Conservation (phyloP, 2,113 vertebrate species). For the Tragelaphus imberbis region DNA sequence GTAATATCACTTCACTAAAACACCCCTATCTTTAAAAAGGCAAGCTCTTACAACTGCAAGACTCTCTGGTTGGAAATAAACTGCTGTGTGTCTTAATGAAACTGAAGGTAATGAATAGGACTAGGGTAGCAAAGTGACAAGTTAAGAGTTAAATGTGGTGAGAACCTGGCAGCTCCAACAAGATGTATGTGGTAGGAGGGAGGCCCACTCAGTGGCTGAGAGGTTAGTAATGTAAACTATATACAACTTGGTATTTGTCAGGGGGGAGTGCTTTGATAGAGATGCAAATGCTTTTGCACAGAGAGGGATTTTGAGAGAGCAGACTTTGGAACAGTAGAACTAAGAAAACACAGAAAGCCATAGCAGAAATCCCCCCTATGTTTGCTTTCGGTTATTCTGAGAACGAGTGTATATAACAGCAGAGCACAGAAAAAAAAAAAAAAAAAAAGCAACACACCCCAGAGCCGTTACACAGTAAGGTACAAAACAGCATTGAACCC, state of each 20-base stretch:
- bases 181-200: slow-evolving; percentile 67
- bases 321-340: slow-evolving; percentile 67
- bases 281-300: slow-evolving; percentile 73
- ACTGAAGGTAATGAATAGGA: slow-evolving; percentile 41
- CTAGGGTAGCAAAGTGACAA: slow-evolving; percentile 46
- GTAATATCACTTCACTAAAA: slow-evolving; percentile 36
- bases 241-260: slow-evolving; percentile 73
- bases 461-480: slow-evolving; percentile 52
- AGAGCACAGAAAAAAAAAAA: slow-evolving; percentile 45
- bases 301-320: slow-evolving; percentile 67
- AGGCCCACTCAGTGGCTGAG: slow-evolving; percentile 68
- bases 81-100: slow-evolving; percentile 43
- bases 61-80: slow-evolving; percentile 34
- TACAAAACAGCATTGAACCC: slow-evolving; percentile 55
- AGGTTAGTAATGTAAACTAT: slow-evolving; percentile 75
- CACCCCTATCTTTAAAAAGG: slow-evolving; percentile 64
- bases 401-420: slow-evolving; percentile 55
- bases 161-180: slow-evolving; percentile 60
- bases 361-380: slow-evolving; percentile 63
- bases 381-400: slow-evolving; percentile 73
- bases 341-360: slow-evolving; percentile 69
- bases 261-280: slow-evolving; percentile 69
- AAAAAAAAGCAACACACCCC: slow-evolving; percentile 28
- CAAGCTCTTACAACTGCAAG: slow-evolving; percentile 56
- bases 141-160: slow-evolving; percentile 70